Base-by-base conservation (phyloP, 2,797 vertebrate species). In the Cuniculus paca region DNA sequence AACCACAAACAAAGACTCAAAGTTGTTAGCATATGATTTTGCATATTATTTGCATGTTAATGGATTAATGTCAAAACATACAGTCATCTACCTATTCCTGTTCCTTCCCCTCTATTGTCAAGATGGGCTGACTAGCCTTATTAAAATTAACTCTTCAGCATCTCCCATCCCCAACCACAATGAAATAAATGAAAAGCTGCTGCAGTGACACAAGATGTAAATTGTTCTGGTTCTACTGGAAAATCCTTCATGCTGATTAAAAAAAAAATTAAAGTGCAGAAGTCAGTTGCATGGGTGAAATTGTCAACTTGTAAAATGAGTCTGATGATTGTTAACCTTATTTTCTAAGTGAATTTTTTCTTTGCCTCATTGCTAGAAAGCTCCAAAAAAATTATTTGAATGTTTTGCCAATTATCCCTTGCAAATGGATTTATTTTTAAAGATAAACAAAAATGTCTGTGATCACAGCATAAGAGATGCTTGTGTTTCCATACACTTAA, bases 1-100 rank as follows among this genome's bases (percentile, higher is more conserved):
- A 91, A 84, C 79, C 68, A 87, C 90, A 94, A 95, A 96, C 93
- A 97, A 97, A 97, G 93, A 34, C 96, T 93, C 74, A 68, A 97
- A 96, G 88, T 96, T 96, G 90, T 97, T 97, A 97, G 95, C 95
- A 88, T 97, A 97, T 95, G 77, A 97, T 96, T 97, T 97, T 97
- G 97, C 96, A 97, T 97, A 92, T 88, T 88, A 98, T 98, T 98
- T 97, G 96, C 97, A 97, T 97, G 85, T 90, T 97, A 98, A 98
- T 96, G 45, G 90, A 65, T 88, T 89, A 60, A 81, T 97, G 97
- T 98, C 97, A 97, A 97, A 97, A 97, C 95, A 97, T 2, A 20
- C 88, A 93, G 95, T 96, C 92, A 87, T 97, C 90, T 97, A 97
- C 97, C 97, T 97, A 95, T 97, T 95, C 89, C 52, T 84, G 34